A percentile compares a stretch with the other conserved stretches of the same genome.
These are phyloP conservation scores for Zaprionus tsacasi DNA, from an alignment of 1,140 invertebrate genomes.

Conservation along the genomic window DNA sequence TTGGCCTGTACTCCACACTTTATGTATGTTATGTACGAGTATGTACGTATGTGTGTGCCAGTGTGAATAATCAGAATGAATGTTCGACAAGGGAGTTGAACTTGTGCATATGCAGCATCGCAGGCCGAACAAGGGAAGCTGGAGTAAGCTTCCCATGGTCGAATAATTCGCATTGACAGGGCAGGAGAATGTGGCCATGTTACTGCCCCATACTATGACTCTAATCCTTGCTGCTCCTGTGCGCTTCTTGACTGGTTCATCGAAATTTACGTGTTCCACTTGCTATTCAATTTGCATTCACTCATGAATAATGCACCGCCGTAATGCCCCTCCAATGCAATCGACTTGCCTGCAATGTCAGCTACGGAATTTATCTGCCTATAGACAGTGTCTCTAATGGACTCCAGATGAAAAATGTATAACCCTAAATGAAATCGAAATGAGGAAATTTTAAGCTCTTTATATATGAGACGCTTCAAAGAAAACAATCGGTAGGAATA, in stretches of 20 bases:
- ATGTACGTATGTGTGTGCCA: slow-evolving; percentile 12
- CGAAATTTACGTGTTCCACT: slow-evolving; percentile 61
- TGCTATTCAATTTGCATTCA: slow-evolving; percentile 81
- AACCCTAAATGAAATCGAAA: slow-evolving; percentile 18
- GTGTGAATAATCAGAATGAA: slow-evolving; percentile 83
- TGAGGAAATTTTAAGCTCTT: background rate
- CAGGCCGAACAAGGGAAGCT: background rate
- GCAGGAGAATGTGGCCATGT: slow-evolving; percentile 41
- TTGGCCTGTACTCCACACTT: background rate
- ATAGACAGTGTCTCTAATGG: slow-evolving; percentile 61
- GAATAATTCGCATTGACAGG: slow-evolving; percentile 67
- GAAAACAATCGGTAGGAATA: too few relatives aligned
- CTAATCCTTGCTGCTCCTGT: background rate
- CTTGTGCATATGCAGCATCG: slow-evolving; percentile 50
- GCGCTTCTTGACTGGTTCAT: slow-evolving; percentile 26
- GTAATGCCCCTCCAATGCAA: slow-evolving; percentile 46
- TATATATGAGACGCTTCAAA: background rate
- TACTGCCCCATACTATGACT: background rate
- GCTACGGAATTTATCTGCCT: slow-evolving; percentile 7
- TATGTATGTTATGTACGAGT: slow-evolving; percentile 12
- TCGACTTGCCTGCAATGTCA: background rate
- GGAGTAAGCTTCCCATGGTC: slow-evolving; percentile 17
- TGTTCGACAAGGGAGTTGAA: slow-evolving; percentile 76
- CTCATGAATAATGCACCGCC: slow-evolving; percentile 75
- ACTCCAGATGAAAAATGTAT: slow-evolving; percentile 65